These are phyloP conservation scores for Gymnosoma rotundatum DNA, from an alignment of 2,888 invertebrate genomes.

Conservation along the genomic window DNA sequence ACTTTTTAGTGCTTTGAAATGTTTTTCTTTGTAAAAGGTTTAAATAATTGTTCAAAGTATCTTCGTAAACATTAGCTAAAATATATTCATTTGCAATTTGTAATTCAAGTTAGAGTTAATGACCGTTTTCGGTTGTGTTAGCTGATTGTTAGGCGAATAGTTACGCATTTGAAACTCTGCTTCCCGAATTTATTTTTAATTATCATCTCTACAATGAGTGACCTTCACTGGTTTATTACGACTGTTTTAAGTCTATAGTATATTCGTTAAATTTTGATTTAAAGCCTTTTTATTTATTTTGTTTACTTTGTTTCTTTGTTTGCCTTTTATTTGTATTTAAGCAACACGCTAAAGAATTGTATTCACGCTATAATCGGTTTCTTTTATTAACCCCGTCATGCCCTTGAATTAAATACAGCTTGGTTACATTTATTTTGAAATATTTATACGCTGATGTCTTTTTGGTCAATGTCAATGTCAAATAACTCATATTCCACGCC, in stretches of 20 bases:
- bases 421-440: background rate
- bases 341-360: conserved; percentile 31
- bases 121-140: too few species aligned
- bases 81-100: too few species aligned
- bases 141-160: too few species aligned
- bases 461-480: conserved; percentile 80
- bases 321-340: conserved; percentile 4
- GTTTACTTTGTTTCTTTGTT: background rate
- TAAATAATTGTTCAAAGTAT: too few species aligned
- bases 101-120: too few species aligned
- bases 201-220: conserved; percentile 50
- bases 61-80: too few species aligned
- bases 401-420: conserved; percentile 21
- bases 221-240: conserved; percentile 75
- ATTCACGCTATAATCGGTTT: conserved; percentile 48
- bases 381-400: conserved; percentile 41
- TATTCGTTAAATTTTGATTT: conserved; percentile 58
- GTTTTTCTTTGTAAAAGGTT: too few species aligned
- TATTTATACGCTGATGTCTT: conserved; percentile 17
- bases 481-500: conserved; percentile 64
- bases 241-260: conserved; percentile 23
- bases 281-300: conserved; percentile 41
- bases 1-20: too few species aligned
- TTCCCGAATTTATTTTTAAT: too few species aligned
- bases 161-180: too few species aligned